Conservation (phyloP, 2,113 vertebrate genomes). For the Forbesichthys papilliferus region DNA sequence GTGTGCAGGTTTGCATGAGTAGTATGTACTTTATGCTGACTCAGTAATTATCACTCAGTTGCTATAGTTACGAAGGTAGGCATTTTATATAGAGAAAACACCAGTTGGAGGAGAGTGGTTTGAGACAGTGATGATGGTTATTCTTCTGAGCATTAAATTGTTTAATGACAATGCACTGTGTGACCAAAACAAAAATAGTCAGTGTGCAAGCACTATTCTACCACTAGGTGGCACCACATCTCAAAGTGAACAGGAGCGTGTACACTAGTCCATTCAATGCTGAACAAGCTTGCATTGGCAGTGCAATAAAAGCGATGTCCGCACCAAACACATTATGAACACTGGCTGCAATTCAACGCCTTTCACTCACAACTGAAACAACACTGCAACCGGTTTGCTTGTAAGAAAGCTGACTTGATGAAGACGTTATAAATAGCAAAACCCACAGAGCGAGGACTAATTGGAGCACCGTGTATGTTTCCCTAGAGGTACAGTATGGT, state of each 20-base stretch:
- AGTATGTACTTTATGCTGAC: neutral
- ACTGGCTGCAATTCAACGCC: too few relatives aligned
- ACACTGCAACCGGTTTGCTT: neutral
- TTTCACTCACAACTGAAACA: constrained; percentile 28
- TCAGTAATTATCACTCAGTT: neutral
- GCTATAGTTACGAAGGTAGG: too few relatives aligned
- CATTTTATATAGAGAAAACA: too few relatives aligned
- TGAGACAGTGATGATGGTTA: neutral
- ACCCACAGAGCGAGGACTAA: too few relatives aligned
- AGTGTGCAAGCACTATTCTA: constrained; percentile 2
- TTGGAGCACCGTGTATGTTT: too few relatives aligned
- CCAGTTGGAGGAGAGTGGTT: neutral
- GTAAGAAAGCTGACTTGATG: too few relatives aligned
- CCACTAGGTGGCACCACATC: constrained; percentile 40
- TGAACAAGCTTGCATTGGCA: too few relatives aligned
- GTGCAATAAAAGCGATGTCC: too few relatives aligned
- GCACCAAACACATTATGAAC: constrained; percentile 1
- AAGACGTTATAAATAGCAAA: too few relatives aligned
- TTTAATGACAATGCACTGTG: constrained; percentile 33
- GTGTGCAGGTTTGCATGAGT: neutral
- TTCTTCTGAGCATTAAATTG: neutral
- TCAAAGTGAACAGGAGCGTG: too few relatives aligned
- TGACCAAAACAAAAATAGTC: constrained; percentile 17
- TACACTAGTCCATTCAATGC: too few relatives aligned
- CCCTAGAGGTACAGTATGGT: too few relatives aligned